These are phyloP conservation scores for Yasuhikotakia modesta DNA, from an alignment of 2,797 vertebrate genomes.

Conservation along the genomic window DNA sequence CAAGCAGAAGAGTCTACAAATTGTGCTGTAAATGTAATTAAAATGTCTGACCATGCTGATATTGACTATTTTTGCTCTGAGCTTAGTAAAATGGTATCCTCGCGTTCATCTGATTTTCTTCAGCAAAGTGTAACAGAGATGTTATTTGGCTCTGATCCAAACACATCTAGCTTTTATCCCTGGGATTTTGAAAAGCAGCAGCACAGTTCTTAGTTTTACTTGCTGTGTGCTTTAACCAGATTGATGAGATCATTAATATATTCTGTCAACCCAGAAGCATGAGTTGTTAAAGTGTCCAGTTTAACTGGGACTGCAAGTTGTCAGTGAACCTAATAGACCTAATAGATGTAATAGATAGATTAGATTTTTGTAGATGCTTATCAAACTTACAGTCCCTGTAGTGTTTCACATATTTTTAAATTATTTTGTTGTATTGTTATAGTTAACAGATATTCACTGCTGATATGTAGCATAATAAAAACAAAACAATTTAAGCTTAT, in stretches of 20 bases:
- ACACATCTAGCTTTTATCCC: slow-evolving; percentile 59
- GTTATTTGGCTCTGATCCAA: slow-evolving; percentile 58
- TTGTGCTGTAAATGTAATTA: slow-evolving; percentile 26
- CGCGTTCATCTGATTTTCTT: slow-evolving; percentile 55
- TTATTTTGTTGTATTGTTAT: slow-evolving; percentile 41
- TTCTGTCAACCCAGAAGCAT: background rate
- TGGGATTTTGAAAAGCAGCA: slow-evolving; percentile 59
- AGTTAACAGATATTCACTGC: slow-evolving; percentile 55
- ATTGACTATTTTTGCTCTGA: slow-evolving; percentile 60
- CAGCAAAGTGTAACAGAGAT: slow-evolving; percentile 62
- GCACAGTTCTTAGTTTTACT: slow-evolving; percentile 33
- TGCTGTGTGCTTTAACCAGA: background rate
- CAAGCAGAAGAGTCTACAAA: slow-evolving; percentile 12
- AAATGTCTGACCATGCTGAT: slow-evolving; percentile 51
- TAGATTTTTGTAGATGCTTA: slow-evolving; percentile 3
- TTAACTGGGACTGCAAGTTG: background rate
- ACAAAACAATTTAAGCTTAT: slow-evolving; percentile 43
- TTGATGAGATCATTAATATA: background rate
- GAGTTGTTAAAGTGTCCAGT: slow-evolving; percentile 6
- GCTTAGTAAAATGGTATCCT: slow-evolving; percentile 61
- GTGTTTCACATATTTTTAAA: background rate
- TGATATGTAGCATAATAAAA: slow-evolving; percentile 64
- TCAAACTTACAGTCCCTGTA: background rate
- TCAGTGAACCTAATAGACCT: background rate
- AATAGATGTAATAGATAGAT: too few species aligned